phyloP scores from a whole-genome alignment of 1,140 invertebrate species.

The Meloidogyne hapla region DNA sequence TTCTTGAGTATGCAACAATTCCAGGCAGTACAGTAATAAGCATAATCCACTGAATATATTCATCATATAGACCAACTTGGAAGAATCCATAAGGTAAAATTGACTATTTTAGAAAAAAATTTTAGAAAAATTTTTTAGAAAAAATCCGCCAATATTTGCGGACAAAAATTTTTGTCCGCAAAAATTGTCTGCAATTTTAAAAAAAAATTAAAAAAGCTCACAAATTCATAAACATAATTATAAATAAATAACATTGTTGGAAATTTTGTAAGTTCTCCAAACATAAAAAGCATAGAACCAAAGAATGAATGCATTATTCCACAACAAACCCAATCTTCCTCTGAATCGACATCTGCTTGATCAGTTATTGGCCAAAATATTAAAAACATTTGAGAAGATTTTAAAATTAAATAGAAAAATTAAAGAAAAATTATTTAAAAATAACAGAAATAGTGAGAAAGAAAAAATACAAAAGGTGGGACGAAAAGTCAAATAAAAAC shows the following conservation, averaged over 20 bases:
- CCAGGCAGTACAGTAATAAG: background rate
- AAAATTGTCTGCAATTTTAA: no score
- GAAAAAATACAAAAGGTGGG: no score
- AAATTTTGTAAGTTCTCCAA: slow-evolving; percentile 2
- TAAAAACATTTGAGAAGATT: background rate
- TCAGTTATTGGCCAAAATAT: background rate
- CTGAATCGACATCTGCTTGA: slow-evolving; percentile 5
- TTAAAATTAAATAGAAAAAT: background rate
- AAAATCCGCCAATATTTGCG: no score
- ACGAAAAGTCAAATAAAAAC: no score
- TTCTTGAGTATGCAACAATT: background rate
- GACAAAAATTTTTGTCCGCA: no score
- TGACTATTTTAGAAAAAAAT: background rate
- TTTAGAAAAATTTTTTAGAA: background rate
- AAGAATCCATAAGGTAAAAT: background rate
- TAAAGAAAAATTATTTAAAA: background rate
- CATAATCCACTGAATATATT: background rate
- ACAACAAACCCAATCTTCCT: background rate
- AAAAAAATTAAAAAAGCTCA: background rate
- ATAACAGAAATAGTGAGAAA: background rate
- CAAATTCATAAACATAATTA: background rate
- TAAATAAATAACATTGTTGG: background rate
- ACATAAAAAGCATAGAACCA: slow-evolving; percentile 1
- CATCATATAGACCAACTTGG: background rate
- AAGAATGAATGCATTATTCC: background rate